phyloP scores from a whole-genome alignment of 1,140 invertebrate species.

The Olivierus martensii region DNA sequence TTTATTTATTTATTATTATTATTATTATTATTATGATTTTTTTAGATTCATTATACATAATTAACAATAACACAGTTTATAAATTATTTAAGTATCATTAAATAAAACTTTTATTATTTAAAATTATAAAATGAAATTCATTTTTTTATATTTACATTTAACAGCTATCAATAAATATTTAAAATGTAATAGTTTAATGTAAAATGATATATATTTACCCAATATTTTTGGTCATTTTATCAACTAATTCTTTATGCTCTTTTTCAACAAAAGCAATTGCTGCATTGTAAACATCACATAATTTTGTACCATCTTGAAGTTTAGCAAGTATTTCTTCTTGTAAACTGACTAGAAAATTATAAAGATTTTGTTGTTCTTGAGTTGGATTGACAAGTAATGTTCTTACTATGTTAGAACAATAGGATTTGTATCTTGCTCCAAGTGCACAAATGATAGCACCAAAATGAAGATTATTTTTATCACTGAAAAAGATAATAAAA shows the following conservation, averaged over 20 bases:
- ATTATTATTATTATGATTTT: too few species aligned
- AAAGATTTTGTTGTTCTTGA: slow-evolving; percentile 59
- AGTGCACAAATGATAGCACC: slow-evolving; percentile 91
- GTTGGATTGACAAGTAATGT: slow-evolving; percentile 95
- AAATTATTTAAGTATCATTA: too few species aligned
- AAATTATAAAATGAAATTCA: too few species aligned
- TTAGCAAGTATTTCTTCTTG: slow-evolving; percentile 83
- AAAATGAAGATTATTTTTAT: slow-evolving; percentile 90
- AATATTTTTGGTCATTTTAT: slow-evolving; percentile 88
- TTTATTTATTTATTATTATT: too few species aligned
- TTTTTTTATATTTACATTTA: too few species aligned
- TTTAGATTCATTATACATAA: too few species aligned
- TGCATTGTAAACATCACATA: slow-evolving; percentile 79
- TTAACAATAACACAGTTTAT: too few species aligned
- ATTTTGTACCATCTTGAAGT: slow-evolving; percentile 63
- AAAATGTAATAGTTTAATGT: too few species aligned
- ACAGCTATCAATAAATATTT: too few species aligned
- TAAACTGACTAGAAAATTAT: slow-evolving; percentile 81
- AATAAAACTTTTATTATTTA: too few species aligned
- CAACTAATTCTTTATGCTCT: slow-evolving; percentile 68
- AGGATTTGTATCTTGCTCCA: slow-evolving; percentile 89
- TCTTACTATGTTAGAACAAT: slow-evolving; percentile 95
- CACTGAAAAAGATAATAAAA: slow-evolving; percentile 40
- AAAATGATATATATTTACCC: too few species aligned
- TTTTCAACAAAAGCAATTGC: slow-evolving; percentile 70